Base-by-base conservation (phyloP, 1,140 invertebrate genomes). In the Procambarus clarkii region DNA sequence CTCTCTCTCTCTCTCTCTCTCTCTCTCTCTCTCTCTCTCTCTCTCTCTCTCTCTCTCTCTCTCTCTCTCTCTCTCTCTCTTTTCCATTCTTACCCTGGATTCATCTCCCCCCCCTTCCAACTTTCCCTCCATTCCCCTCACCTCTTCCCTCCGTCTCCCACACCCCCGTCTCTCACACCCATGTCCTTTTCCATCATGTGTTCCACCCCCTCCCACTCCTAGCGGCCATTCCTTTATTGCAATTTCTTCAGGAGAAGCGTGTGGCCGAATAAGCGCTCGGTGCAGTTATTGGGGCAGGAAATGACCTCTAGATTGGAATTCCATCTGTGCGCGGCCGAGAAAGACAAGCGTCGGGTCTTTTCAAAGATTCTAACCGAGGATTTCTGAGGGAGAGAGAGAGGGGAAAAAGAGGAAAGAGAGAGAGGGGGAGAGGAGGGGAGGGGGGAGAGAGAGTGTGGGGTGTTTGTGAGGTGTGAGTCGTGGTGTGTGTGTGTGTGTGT, bases 281-380 rank as follows among this genome's bases (percentile, higher is more conserved):
- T 92, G 91, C 91, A 92, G 91, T 92, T 92, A 92, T 92, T 92
- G 91, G 91, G 78, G 91, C 91, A 92, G 91, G 91, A 92, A 92
- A 92, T 92, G 91, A 92, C 91, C 91, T 92, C 91, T 92, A 92
- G 91, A 92, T 92, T 92, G 91, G 91, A 92, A 92, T 92, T 92
- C 91, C 91, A 92, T 92, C 91, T 92, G 91, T 83, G 81, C 81
- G 64, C 79, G 48, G 88, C 88, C 81, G 78, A 89, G 88, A 83
- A 89, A 89, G 88, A 89, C 88, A 83, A 89, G 88, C 88, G 81
- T 83, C 18, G 88, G 88, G 50, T 69, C 88, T 83, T 89, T 89
- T 89, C 88, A 89, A 89, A 89, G 88, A 89, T 89, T 89, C 88
- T 89, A 83, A 83, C 80, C 81, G 80, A 58, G 88, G 81, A 77